These are phyloP conservation scores for Poeciliopsis gracilis DNA, from an alignment of 2,797 vertebrate species.

Conservation along the genomic window DNA sequence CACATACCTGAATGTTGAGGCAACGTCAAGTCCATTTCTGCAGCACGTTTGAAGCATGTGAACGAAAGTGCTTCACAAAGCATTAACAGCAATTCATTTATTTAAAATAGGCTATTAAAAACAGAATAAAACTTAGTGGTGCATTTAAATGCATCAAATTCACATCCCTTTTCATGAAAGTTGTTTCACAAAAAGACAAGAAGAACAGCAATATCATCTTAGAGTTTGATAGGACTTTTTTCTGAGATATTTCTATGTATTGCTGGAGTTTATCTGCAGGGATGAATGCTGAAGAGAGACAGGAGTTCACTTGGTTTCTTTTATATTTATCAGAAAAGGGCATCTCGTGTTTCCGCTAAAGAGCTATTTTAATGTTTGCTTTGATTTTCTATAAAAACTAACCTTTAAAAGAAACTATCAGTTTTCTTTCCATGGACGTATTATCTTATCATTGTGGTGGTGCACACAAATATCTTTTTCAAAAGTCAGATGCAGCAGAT, in stretches of 20 bases:
- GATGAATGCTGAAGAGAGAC: not conserved
- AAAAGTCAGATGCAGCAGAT: too few species aligned
- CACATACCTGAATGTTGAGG: not conserved
- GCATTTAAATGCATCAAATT: not conserved
- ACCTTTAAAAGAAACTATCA: not conserved
- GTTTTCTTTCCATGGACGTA: not conserved
- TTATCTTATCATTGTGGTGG: too few species aligned
- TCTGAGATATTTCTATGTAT: not conserved
- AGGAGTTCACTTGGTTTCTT: not conserved
- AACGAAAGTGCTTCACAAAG: not conserved
- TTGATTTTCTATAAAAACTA: not conserved
- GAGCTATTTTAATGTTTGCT: not conserved
- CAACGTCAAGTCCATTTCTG: not conserved
- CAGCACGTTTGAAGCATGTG: not conserved
- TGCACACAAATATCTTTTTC: too few species aligned
- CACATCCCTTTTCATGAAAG: not conserved
- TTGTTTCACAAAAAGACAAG: not conserved
- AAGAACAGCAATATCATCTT: slow-evolving; percentile 3
- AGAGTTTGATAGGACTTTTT: not conserved
- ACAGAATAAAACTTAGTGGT: not conserved
- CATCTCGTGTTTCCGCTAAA: not conserved
- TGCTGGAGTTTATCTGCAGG: not conserved
- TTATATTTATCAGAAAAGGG: not conserved
- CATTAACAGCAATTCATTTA: not conserved
- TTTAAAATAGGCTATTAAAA: not conserved